Evolutionary conservation across 2,113 vertebrate genomes (phyloP).

Genomic region (Cottus gobio): DNA sequence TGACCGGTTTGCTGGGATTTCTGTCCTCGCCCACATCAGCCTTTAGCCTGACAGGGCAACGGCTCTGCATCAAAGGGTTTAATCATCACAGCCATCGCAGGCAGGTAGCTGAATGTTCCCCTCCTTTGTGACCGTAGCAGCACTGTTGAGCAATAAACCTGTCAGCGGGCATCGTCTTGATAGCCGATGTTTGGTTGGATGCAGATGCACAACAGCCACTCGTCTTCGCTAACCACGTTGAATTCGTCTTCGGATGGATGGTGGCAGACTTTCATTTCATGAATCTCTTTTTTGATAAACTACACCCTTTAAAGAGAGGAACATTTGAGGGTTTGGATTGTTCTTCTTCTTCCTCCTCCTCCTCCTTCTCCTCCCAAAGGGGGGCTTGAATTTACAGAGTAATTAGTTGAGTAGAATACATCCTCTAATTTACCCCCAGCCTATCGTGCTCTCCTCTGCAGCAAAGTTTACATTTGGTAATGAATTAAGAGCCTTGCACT

Average conservation of each 20-base stretch:
- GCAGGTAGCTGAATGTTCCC: conserved; percentile 43
- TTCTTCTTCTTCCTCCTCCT: conserved; percentile 9
- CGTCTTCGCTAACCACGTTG: background rate
- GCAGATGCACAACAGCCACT: conserved; percentile 19
- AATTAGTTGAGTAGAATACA: conserved; percentile 80
- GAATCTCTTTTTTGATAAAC: conserved; percentile 15
- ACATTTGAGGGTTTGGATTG: conserved; percentile 39
- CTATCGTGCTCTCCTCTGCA: conserved; percentile 65
- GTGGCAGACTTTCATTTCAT: conserved; percentile 6
- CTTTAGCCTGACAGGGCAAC: conserved; percentile 37
- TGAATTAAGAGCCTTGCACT: conserved; percentile 77
- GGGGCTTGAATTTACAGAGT: conserved; percentile 69
- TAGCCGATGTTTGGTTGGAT: conserved; percentile 20
- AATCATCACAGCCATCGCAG: conserved; percentile 45
- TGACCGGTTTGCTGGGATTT: conserved; percentile 43
- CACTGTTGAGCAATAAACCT: conserved; percentile 47
- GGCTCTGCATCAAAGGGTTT: conserved; percentile 52
- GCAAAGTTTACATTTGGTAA: conserved; percentile 79
- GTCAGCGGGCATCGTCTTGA: conserved; percentile 35
- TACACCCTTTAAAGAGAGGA: conserved; percentile 41
- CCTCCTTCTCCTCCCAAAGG: conserved; percentile 37
- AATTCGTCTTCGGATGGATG: background rate
- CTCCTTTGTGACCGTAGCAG: conserved; percentile 18
- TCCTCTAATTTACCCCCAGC: conserved; percentile 63
- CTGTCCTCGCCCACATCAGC: conserved; percentile 34